phyloP scores from a whole-genome alignment of 2,113 vertebrate genomes.

The Microcebus murinus region DNA sequence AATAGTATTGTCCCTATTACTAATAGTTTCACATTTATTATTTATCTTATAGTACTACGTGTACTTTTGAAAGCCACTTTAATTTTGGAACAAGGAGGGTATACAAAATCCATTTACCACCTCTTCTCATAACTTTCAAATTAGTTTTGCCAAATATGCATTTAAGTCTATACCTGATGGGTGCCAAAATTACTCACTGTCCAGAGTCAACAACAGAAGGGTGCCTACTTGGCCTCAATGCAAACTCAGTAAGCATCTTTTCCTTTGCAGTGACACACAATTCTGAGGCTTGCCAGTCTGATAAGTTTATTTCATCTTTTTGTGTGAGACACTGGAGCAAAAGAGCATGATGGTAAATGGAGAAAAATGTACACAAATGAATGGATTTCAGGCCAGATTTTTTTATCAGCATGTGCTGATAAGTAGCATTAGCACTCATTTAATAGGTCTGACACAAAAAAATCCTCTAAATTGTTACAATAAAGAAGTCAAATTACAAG shows the following conservation, averaged over 20 bases:
- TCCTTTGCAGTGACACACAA: neutral
- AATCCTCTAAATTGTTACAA: neutral
- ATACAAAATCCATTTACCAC: neutral
- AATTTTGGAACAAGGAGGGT: constrained; percentile 25
- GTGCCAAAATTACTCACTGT: neutral
- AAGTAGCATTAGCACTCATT: neutral
- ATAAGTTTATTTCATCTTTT: neutral
- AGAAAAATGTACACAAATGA: constrained; percentile 27
- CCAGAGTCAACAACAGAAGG: neutral
- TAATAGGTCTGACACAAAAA: neutral
- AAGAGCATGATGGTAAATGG: neutral
- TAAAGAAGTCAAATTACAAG: neutral
- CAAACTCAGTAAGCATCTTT: neutral
- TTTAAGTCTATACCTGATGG: neutral
- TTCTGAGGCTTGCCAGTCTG: neutral
- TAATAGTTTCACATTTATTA: neutral
- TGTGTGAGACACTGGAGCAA: neutral
- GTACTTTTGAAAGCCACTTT: constrained; percentile 13
- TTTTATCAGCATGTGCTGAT: neutral
- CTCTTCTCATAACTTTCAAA: constrained; percentile 3
- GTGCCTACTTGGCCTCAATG: neutral
- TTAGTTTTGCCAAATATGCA: neutral
- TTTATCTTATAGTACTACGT: neutral
- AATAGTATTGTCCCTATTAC: neutral
- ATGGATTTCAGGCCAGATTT: neutral